phyloP scores from a whole-genome alignment of 1,140 invertebrate species.

The Parapsyche elsis region DNA sequence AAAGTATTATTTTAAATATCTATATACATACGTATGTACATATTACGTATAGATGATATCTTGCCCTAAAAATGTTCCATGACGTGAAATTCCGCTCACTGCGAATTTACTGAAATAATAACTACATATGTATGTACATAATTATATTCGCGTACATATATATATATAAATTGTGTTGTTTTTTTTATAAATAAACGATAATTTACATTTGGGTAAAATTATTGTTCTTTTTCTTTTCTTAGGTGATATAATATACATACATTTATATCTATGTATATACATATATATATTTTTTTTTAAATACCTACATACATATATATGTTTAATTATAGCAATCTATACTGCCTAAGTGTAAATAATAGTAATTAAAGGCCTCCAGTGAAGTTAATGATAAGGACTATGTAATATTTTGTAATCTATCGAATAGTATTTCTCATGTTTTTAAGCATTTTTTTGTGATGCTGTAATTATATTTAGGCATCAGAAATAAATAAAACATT shows the following conservation, averaged over 20 bases:
- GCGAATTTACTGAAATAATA: background rate
- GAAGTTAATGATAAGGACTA: constrained; percentile 13
- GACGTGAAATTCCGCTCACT: constrained; percentile 35
- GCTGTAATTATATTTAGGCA: constrained; percentile 31
- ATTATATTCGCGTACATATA: constrained; percentile 4
- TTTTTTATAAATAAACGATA: too few relatives aligned
- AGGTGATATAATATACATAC: background rate
- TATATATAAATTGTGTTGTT: constrained; percentile 8
- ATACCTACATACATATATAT: background rate
- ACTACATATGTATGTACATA: constrained; percentile 18
- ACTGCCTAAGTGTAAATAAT: constrained; percentile 13
- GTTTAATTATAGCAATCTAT: background rate
- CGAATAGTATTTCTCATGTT: constrained; percentile 28
- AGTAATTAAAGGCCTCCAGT: constrained; percentile 7
- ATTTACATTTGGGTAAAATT: too few relatives aligned
- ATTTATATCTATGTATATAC: too few relatives aligned
- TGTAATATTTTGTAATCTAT: constrained; percentile 38
- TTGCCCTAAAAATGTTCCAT: background rate
- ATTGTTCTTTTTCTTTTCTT: too few relatives aligned
- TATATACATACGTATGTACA: background rate
- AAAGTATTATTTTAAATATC: background rate
- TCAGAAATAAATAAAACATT: constrained; percentile 26
- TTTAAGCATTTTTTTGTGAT: constrained; percentile 38
- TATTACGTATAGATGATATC: background rate
- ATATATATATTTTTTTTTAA: background rate